Conservation (phyloP, 2,888 invertebrate species). For the Piscicola geometra region DNA sequence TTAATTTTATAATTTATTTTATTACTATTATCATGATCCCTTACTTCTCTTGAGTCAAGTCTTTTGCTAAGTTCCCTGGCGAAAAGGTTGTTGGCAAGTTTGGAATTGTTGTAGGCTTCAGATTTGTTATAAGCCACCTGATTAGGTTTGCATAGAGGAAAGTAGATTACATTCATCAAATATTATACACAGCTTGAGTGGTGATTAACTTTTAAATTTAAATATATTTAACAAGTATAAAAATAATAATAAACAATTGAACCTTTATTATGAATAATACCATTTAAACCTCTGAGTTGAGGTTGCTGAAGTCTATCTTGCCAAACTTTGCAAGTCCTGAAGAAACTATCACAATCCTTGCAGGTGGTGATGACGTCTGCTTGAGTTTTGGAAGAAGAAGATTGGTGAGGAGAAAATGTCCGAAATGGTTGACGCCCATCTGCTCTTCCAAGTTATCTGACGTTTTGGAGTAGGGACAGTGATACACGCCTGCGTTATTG, state of each 20-base stretch:
- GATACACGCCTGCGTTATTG: slow-evolving; percentile 53
- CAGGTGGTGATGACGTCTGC: slow-evolving; percentile 46
- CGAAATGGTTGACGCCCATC: slow-evolving; percentile 55
- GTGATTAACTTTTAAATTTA: no score
- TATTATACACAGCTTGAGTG: no score
- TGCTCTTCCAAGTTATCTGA: slow-evolving; percentile 54
- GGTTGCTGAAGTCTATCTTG: slow-evolving; percentile 52
- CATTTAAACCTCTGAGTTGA: slow-evolving; percentile 48
- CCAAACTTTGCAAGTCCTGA: slow-evolving; percentile 48
- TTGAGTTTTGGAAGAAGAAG: slow-evolving; percentile 52
- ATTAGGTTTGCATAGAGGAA: no score
- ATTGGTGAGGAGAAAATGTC: slow-evolving; percentile 54
- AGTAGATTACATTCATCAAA: no score
- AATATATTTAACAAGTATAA: no score
- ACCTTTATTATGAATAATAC: slow-evolving; percentile 44
- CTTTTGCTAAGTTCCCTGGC: slow-evolving; percentile 48
- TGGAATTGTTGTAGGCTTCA: slow-evolving; percentile 52
- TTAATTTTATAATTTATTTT: not conserved
- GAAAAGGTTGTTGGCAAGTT: slow-evolving; percentile 54
- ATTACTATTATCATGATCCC: not conserved
- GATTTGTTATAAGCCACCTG: slow-evolving; percentile 38
- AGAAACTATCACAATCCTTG: slow-evolving; percentile 52
- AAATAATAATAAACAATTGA: no score
- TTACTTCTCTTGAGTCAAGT: slow-evolving; percentile 42
- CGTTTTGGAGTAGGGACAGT: slow-evolving; percentile 49